Base-by-base conservation (phyloP, 2,888 invertebrate genomes). In the Nomada lathburiana region DNA sequence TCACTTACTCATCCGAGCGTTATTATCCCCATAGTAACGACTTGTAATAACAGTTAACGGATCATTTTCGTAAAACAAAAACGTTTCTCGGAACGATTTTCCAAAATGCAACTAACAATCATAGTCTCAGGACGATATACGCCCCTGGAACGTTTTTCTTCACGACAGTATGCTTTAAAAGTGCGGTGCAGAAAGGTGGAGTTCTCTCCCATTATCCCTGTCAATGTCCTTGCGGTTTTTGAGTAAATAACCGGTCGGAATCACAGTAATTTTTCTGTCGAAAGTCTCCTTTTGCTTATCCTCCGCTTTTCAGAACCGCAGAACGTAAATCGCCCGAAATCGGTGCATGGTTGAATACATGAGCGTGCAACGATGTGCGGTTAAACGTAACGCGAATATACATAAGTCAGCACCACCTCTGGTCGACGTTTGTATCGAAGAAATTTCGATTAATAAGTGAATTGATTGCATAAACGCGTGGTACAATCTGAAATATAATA, bases 191-290 rank as follows among this genome's bases (percentile, higher is more conserved):
- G 29, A 50, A 67, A 60, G 83, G 81, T 80, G 82, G 79, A 76
- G 70, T 65, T 60, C 65, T 57, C 69, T 65, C 63, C 86, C 82
- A 89, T 90, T 89, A 89, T 88, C 86, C 87, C 84, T 88, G 88
- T 89, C 88, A 87, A 76, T 86, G 86, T 89, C 83, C 77, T 82
- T 82, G 85, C 63, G 81, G 82, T 84, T 77, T 78, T 84, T 78
- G 85, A 86, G 88, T 83, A 88, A 89, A 90, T 85, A 86, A 85
- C 84, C 84, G 62, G 74, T 44, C 79, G 63, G 68, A 87, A 89
- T 87, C 80, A 82, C 80, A 82, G 87, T 87, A 85, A 87, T 87
- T 80, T 85, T 60, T 75, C 75, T 76, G 79, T 80, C 82, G 64
- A 65, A 64, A 59, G 44, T 74, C 59, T 72, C 60, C 62, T 80